A percentile compares a stretch with the other conserved stretches of the same genome.
phyloP scores from a whole-genome alignment of 1,140 invertebrate species.

The Sycophaga agraensis region DNA sequence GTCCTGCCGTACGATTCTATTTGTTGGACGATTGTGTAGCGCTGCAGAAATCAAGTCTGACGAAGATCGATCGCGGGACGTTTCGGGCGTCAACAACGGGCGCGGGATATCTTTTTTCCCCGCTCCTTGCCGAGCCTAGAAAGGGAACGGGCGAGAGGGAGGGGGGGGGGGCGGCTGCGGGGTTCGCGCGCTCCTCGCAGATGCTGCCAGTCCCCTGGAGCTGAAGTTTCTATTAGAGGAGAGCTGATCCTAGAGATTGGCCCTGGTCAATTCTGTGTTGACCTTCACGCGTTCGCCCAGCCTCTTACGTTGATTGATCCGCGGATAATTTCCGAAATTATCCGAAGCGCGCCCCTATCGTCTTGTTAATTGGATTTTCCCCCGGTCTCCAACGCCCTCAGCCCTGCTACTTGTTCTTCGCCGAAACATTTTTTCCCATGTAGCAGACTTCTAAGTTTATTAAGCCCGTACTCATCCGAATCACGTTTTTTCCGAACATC shows the following conservation, averaged over 20 bases:
- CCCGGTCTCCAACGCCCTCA: neutral
- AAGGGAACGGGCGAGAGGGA: neutral
- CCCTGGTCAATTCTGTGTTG: slow-evolving; percentile 15
- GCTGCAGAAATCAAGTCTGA: slow-evolving; percentile 58
- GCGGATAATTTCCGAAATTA: slow-evolving; percentile 22
- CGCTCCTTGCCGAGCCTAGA: neutral
- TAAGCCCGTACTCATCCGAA: no score
- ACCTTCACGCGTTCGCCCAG: neutral
- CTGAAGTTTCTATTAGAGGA: slow-evolving; percentile 55
- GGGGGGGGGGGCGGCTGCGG: neutral
- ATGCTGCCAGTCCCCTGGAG: slow-evolving; percentile 51
- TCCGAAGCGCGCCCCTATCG: neutral
- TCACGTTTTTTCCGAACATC: no score
- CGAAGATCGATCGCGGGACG: slow-evolving; percentile 56
- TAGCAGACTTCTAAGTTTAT: no score
- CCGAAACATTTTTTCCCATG: no score
- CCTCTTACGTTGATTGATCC: slow-evolving; percentile 20
- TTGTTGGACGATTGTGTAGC: slow-evolving; percentile 58
- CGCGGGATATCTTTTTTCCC: neutral
- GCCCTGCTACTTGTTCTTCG: no score
- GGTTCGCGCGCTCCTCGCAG: slow-evolving; percentile 36
- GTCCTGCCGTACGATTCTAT: slow-evolving; percentile 55
- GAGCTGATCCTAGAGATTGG: slow-evolving; percentile 20
- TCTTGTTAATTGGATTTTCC: slow-evolving; percentile 3
- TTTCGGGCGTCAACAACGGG: slow-evolving; percentile 51